phyloP scores from a whole-genome alignment of 2,113 vertebrate genomes.

The Aegithalos caudatus region DNA sequence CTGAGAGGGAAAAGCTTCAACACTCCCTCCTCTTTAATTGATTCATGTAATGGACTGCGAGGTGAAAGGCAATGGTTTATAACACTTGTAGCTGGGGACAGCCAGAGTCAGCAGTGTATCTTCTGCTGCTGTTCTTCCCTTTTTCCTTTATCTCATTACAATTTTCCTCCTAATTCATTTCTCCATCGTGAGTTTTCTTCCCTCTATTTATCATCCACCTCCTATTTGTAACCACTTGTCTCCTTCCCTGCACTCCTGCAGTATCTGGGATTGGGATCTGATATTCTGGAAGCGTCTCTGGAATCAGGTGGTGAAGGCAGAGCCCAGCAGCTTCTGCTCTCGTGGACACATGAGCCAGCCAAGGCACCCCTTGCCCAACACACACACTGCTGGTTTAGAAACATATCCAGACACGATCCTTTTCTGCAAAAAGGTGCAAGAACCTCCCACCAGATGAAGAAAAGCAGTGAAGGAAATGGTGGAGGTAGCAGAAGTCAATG shows the following conservation, averaged over 20 bases:
- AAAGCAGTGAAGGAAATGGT: background rate
- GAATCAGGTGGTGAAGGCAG: background rate
- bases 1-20: background rate
- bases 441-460: background rate
- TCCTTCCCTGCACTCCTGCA: background rate
- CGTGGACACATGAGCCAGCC: rapidly evolving
- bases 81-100: background rate
- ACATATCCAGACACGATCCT: background rate
- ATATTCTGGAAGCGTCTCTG: background rate
- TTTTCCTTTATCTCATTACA: background rate
- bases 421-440: background rate
- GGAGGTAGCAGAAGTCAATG: background rate
- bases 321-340: background rate
- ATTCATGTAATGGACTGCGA: background rate
- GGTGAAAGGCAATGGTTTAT: background rate
- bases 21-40: background rate
- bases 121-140: background rate
- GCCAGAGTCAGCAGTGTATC: background rate
- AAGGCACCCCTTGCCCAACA: background rate
- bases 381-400: background rate
- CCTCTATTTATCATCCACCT: background rate
- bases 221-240: background rate
- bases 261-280: background rate
- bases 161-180: background rate
- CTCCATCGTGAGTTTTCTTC: background rate